Evolutionary conservation across 2,888 invertebrate genomes (phyloP), one percentile per base, ranked within the genome.

Genomic region (Volucella inanis): DNA sequence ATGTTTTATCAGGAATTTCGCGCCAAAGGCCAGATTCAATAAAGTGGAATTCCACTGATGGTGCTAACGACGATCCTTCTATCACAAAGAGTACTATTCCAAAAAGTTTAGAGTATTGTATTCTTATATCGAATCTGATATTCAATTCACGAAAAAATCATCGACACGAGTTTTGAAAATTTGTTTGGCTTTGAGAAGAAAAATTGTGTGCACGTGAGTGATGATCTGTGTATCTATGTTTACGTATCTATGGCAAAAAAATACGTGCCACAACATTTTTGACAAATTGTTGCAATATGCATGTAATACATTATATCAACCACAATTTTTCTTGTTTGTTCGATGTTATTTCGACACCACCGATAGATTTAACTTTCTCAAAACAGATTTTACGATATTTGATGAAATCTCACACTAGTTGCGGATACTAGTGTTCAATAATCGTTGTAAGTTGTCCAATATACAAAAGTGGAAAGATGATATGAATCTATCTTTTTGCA

Each of bases 61-160:
- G 39, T 61, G 43, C 12, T 14, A 43, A 64, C 15, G 74, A 64
- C 55, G 55, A 74, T 74, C 64, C 39, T n/a, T 39, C 54, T 45
- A 52, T 72, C 43, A 62, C 62, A 52, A 12, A 10, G 14, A 62
- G 62, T 62, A 54, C 45, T 52, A 54, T 62, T 61, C 31, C 43
- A 31, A 31, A 14, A 11, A 14, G 67, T 43, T 67, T 67, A 67
- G 52, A 4, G 54, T 9, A n/a, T 11, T 9, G 1, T 15, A 12
- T 52, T 31, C 6, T 1, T 6, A 31, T 31, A 31, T 31, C 31
- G 31, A 31, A 65, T 52, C 49, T 50, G 39, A 12, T 1, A 64
- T 15, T 50, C 65, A 12, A 52, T 41, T 52, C 65, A 65, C 65
- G 52, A 41, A 41, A 31, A 65, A 49, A 41, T 15, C 52, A 52